These are phyloP conservation scores for Lates calcarifer DNA, from an alignment of 2,113 vertebrate species.

Conservation along the genomic window DNA sequence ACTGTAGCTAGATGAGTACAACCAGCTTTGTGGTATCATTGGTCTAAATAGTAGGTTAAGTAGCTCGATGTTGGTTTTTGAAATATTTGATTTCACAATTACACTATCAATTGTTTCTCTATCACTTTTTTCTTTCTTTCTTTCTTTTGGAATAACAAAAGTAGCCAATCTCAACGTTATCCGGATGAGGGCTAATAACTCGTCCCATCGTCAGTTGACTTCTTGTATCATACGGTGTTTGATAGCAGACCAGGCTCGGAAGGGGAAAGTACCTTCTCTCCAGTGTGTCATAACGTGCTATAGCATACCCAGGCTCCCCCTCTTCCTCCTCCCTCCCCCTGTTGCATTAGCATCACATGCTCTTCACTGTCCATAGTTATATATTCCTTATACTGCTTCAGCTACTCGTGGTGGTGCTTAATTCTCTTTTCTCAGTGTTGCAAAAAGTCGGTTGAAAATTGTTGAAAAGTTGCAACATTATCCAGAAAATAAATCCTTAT, in stretches of 20 bases:
- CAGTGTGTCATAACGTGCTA: slow-evolving; percentile 68
- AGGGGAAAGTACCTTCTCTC: slow-evolving; percentile 64
- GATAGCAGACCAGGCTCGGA: slow-evolving; percentile 68
- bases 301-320: slow-evolving; percentile 46
- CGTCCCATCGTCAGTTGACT: slow-evolving; percentile 68
- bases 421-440: slow-evolving; percentile 73
- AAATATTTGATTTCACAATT: slow-evolving; percentile 74
- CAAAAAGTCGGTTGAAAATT: slow-evolving; percentile 54
- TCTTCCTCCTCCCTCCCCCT: neutral
- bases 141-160: slow-evolving; percentile 69
- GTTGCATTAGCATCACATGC: slow-evolving; percentile 65
- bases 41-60: slow-evolving; percentile 81
- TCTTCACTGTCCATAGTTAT: slow-evolving; percentile 76
- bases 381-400: slow-evolving; percentile 75
- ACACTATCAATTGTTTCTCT: slow-evolving; percentile 72
- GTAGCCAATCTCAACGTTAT: slow-evolving; percentile 75
- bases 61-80: slow-evolving; percentile 79
- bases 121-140: slow-evolving; percentile 38
- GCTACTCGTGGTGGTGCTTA: slow-evolving; percentile 76
- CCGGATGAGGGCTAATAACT: slow-evolving; percentile 74
- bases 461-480: slow-evolving; percentile 63
- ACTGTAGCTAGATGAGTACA: slow-evolving; percentile 84
- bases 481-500: slow-evolving; percentile 73
- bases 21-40: slow-evolving; percentile 83
- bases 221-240: slow-evolving; percentile 77